A percentile compares a stretch with the other conserved stretches of the same genome.
phyloP scores from a whole-genome alignment of 2,797 vertebrate species.

The Spinibarbus caldwelli region DNA sequence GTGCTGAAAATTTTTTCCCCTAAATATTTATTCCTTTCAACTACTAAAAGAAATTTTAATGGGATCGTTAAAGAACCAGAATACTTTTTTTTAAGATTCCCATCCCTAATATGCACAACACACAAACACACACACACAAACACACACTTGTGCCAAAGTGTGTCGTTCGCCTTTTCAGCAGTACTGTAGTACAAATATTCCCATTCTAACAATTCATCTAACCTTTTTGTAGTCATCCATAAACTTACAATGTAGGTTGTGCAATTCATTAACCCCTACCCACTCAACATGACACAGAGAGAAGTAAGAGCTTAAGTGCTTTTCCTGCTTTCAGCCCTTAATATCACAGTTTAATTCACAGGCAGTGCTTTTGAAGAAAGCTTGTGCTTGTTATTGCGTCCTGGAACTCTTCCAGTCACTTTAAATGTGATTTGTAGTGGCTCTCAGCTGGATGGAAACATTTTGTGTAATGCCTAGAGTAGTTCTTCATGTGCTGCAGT shows the following conservation, averaged over 20 bases:
- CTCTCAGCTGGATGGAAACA: conserved; percentile 40
- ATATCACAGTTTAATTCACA: conserved; percentile 38
- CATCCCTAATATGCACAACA: not conserved
- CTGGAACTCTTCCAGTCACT: conserved; percentile 44
- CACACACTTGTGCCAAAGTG: not conserved
- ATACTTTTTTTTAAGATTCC: not conserved
- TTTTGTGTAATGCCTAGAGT: conserved; percentile 31
- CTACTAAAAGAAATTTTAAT: not conserved
- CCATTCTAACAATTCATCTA: not conserved
- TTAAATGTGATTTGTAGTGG: conserved; percentile 51
- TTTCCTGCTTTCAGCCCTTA: conserved; percentile 24
- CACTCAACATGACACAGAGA: not conserved
- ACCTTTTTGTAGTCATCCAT: not conserved
- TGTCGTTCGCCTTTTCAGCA: not conserved
- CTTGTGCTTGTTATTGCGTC: conserved; percentile 38
- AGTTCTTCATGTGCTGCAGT: conserved; percentile 26
- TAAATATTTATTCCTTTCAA: not conserved
- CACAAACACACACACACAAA: not conserved
- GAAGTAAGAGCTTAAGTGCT: conserved; percentile 25
- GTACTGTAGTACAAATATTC: not conserved
- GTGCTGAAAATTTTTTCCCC: not conserved
- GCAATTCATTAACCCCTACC: conserved; percentile 16
- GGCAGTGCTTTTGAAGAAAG: conserved; percentile 39
- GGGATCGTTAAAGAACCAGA: not conserved
- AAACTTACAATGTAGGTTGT: not conserved